Conservation (phyloP, 2,888 invertebrate species). For the Cryptophagus acutangulus region DNA sequence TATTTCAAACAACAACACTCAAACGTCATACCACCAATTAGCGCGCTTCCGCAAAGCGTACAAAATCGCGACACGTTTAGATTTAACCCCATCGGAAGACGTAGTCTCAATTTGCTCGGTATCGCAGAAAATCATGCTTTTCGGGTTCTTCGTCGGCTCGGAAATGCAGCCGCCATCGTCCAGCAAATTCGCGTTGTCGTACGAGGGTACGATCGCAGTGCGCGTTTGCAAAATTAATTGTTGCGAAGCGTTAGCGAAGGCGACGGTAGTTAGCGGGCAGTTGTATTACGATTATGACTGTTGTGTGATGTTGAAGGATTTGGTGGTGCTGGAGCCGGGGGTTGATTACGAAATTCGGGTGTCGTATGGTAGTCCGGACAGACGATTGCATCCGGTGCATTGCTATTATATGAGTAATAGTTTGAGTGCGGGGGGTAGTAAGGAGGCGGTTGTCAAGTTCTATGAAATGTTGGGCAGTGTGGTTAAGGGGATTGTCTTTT, state of each 20-base stretch:
- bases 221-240: slow-evolving; percentile 23
- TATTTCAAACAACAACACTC: no score
- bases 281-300: slow-evolving; percentile 27
- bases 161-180: no score
- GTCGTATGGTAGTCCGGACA: slow-evolving; percentile 29
- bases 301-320: slow-evolving; percentile 28
- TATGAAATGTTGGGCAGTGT: slow-evolving; percentile 37
- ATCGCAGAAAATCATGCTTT: slow-evolving; percentile 26
- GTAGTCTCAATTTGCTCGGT: slow-evolving; percentile 27
- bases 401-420: slow-evolving; percentile 35
- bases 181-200: no score
- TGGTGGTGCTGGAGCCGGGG: slow-evolving; percentile 31
- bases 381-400: slow-evolving; percentile 26
- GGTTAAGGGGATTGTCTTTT: slow-evolving; percentile 39
- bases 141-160: slow-evolving; percentile 30
- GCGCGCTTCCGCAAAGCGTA: slow-evolving; percentile 25
- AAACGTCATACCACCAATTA: no score
- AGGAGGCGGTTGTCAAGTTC: slow-evolving; percentile 30
- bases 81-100: slow-evolving; percentile 24
- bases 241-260: slow-evolving; percentile 20
- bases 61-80: slow-evolving; percentile 32
- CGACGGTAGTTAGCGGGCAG: slow-evolving; percentile 23
- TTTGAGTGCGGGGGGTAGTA: slow-evolving; percentile 21
- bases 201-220: slow-evolving; percentile 22
- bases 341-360: slow-evolving; percentile 35